Evolutionary conservation across 2,797 vertebrate species (phyloP).

Genomic region (Buceros bicornis): DNA sequence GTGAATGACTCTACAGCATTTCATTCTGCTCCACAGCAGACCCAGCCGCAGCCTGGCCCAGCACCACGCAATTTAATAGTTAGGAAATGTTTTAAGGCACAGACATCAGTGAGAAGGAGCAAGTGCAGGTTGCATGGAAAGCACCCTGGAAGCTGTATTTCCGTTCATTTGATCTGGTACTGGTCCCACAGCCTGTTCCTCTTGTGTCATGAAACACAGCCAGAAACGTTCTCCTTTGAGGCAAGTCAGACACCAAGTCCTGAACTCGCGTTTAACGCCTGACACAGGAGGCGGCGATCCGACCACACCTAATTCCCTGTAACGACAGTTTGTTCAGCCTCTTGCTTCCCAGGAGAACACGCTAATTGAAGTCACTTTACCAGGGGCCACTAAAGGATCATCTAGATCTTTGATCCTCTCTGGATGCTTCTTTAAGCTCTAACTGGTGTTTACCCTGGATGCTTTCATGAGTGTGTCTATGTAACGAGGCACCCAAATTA

Average conservation of each 20-base stretch:
- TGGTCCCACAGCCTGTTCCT: neutral
- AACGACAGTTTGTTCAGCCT: neutral
- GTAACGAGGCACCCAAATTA: neutral
- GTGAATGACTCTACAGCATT: fast-evolving
- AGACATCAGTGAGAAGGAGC: neutral
- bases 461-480: neutral
- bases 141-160: neutral
- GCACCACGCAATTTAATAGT: fast-evolving
- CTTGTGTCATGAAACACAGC: fast-evolving
- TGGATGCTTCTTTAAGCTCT: neutral
- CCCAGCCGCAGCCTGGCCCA: fast-evolving
- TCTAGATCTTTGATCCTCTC: neutral
- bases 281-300: neutral
- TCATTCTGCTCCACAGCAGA: neutral
- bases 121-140: neutral
- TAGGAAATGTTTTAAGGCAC: neutral
- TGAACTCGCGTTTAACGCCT: neutral
- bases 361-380: neutral
- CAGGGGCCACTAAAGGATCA: neutral
- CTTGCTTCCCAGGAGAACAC: neutral
- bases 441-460: neutral
- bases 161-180: neutral
- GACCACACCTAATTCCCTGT: neutral
- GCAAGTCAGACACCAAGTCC: neutral
- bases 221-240: neutral